Evolutionary conservation across 2,113 vertebrate genomes (phyloP).

Genomic region (Calidris pugnax): DNA sequence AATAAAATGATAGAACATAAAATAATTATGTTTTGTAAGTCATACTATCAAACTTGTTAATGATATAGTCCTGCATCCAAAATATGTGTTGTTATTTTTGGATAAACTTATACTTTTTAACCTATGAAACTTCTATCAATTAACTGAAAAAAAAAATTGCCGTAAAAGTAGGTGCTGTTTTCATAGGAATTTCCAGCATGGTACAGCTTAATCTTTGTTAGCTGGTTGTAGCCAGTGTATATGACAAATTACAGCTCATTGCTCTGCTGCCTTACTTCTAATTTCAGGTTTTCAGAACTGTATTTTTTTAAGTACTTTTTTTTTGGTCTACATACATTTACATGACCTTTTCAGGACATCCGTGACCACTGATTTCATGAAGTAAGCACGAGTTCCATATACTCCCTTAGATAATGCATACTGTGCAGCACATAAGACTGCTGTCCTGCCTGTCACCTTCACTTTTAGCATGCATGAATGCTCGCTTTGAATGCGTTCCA

Average conservation of each 20-base stretch:
- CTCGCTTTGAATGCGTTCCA: neutral
- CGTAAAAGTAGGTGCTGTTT: neutral
- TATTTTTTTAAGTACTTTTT: neutral
- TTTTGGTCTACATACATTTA: neutral
- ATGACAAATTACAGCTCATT: neutral
- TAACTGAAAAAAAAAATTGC: neutral
- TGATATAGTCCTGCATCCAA: neutral
- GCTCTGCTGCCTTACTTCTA: neutral
- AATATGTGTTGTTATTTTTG: neutral
- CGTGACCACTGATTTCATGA: neutral
- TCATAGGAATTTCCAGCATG: neutral
- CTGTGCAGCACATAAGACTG: neutral
- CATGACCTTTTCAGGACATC: neutral
- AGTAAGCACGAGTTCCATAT: neutral
- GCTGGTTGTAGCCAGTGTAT: neutral
- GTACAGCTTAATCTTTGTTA: neutral
- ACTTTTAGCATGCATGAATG: neutral
- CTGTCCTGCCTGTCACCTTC: neutral
- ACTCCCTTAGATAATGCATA: neutral
- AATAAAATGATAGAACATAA: neutral
- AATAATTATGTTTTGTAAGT: neutral
- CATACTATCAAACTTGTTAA: neutral
- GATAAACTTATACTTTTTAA: neutral
- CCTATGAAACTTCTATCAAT: neutral
- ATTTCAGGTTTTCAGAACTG: neutral